Conservation (phyloP, 2,888 invertebrate genomes). For the Amaurobius ferox region DNA sequence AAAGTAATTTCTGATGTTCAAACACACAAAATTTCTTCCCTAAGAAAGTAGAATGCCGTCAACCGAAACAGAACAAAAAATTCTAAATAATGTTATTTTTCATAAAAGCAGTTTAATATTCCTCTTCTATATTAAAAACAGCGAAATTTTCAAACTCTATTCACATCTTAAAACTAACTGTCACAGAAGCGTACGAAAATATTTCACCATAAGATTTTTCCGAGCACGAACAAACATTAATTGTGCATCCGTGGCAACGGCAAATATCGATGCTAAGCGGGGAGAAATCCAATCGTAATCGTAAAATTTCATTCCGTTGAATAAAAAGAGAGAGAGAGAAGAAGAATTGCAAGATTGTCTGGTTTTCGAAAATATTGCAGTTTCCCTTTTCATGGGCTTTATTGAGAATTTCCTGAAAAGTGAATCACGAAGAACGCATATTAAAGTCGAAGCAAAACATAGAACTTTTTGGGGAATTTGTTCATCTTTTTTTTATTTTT, state of each 20-base stretch:
- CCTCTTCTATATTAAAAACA: not conserved
- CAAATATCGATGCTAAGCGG: not conserved
- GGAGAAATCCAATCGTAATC: slow-evolving; percentile 13
- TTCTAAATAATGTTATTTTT: not conserved
- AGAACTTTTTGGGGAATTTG: not conserved
- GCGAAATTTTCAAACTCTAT: not conserved
- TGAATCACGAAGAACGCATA: slow-evolving; percentile 32
- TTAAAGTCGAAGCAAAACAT: slow-evolving; percentile 36
- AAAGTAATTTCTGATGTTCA: too few relatives aligned
- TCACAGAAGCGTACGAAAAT: not conserved
- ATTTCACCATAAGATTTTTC: slow-evolving; percentile 5
- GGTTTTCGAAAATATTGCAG: slow-evolving; percentile 56
- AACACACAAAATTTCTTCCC: too few relatives aligned
- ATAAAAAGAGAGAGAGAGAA: slow-evolving; percentile 31
- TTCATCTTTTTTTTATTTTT: not conserved
- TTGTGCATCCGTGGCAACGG: slow-evolving; percentile 48
- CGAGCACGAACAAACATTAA: slow-evolving; percentile 59
- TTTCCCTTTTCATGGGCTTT: slow-evolving; percentile 34
- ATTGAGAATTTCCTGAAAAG: slow-evolving; percentile 60
- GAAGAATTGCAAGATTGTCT: slow-evolving; percentile 25
- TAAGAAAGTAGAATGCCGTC: too few relatives aligned
- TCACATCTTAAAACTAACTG: not conserved
- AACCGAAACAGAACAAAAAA: too few relatives aligned
- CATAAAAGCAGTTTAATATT: not conserved
- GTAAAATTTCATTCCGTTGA: slow-evolving; percentile 42